phyloP scores from a whole-genome alignment of 53 echinoderm and acorn worm species.

The Echinarachnius parma region DNA sequence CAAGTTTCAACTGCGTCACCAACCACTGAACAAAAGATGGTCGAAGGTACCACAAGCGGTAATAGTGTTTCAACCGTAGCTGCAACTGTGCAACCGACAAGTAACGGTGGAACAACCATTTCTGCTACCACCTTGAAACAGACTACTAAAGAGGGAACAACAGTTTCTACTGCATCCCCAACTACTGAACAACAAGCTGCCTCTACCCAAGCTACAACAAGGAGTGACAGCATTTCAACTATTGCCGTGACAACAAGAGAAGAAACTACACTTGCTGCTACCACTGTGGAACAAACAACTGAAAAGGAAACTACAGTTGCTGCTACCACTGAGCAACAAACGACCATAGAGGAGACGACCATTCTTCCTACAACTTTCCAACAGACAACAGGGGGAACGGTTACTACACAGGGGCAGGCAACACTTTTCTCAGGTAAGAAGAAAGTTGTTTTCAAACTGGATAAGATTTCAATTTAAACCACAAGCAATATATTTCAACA shows the following conservation, averaged over 20 bases:
- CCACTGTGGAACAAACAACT: neutral
- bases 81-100: neutral
- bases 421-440: neutral
- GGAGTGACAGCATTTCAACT: neutral
- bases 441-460: neutral
- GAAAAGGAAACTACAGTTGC: neutral
- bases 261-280: neutral
- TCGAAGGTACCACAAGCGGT: neutral
- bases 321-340: neutral
- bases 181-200: neutral
- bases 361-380: neutral
- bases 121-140: too few species aligned
- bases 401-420: neutral
- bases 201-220: neutral
- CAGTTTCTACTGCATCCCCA: neutral
- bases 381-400: neutral
- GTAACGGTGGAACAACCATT: neutral
- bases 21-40: neutral
- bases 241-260: neutral
- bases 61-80: neutral
- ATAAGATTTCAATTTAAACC: neutral
- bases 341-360: neutral
- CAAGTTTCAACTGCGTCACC: neutral
- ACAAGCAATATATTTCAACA: too few species aligned
- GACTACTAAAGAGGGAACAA: too few species aligned